Percentiles rank a stretch among this genome's conserved stretches.
phyloP scores from a whole-genome alignment of 2,888 invertebrate species.

The Esperia sulphurella region DNA sequence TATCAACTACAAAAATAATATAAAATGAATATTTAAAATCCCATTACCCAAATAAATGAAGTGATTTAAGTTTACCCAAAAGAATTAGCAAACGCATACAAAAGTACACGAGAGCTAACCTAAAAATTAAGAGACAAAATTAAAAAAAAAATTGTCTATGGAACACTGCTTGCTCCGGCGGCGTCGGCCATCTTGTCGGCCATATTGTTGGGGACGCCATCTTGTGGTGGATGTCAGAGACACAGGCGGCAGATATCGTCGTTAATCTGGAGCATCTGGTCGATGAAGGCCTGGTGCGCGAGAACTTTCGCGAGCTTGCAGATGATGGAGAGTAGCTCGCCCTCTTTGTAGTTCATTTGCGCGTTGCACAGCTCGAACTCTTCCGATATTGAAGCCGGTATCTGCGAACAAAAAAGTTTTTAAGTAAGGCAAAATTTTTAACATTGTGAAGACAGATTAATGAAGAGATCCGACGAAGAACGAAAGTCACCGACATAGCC shows the following conservation, averaged over 20 bases:
- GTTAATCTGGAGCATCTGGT: slow-evolving; percentile 89
- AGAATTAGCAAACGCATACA: neutral
- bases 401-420: slow-evolving; percentile 45
- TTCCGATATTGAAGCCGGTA: slow-evolving; percentile 80
- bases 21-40: neutral
- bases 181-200: neutral
- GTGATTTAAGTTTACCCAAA: neutral
- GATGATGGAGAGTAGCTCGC: slow-evolving; percentile 81
- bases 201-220: slow-evolving; percentile 1
- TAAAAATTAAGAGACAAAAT: slow-evolving; percentile 1
- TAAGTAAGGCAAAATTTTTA: too few species aligned
- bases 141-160: neutral
- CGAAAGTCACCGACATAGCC: too few species aligned
- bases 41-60: slow-evolving; percentile 1
- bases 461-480: too few species aligned
- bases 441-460: too few species aligned
- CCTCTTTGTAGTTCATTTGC: slow-evolving; percentile 84
- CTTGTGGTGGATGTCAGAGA: slow-evolving; percentile 55
- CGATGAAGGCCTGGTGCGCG: slow-evolving; percentile 85
- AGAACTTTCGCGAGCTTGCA: slow-evolving; percentile 83
- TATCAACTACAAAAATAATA: slow-evolving; percentile 2
- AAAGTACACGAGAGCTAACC: slow-evolving; percentile 1
- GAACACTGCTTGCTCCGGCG: neutral
- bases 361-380: slow-evolving; percentile 84
- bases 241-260: slow-evolving; percentile 88